These are phyloP conservation scores for Ahaetulla prasina DNA, from an alignment of 2,113 vertebrate species.

Conservation along the genomic window DNA sequence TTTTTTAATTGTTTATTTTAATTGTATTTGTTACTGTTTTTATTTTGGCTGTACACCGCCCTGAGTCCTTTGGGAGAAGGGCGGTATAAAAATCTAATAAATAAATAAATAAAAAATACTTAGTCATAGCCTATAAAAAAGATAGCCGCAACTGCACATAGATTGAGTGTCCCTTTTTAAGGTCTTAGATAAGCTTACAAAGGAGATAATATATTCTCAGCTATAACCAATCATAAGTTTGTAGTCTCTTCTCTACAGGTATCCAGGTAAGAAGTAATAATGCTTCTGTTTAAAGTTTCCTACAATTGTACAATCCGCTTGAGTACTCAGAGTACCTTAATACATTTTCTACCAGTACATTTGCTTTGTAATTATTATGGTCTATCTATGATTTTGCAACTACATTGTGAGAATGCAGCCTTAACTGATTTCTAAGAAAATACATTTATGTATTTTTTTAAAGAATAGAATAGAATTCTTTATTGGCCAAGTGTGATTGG, in stretches of 20 bases:
- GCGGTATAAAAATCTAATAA: too few species aligned
- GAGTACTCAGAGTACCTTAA: not conserved
- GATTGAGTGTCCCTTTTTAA: not conserved
- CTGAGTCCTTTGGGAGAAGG: too few species aligned
- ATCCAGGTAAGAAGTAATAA: not conserved
- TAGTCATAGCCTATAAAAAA: not conserved
- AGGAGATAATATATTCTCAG: not conserved
- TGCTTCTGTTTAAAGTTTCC: not conserved
- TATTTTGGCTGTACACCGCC: too few species aligned
- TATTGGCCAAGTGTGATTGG: too few species aligned
- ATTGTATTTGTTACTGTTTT: too few species aligned
- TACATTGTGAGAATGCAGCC: not conserved
- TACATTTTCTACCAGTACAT: not conserved
- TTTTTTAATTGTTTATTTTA: too few species aligned
- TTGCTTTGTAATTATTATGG: not conserved
- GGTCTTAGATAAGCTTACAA: not conserved
- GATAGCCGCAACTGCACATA: not conserved
- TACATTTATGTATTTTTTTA: too few species aligned
- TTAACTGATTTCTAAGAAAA: too few species aligned
- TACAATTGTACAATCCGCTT: not conserved
- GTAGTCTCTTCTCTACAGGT: not conserved
- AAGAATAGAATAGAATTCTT: too few species aligned
- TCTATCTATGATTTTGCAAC: not conserved
- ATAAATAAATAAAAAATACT: too few species aligned
- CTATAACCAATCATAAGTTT: not conserved